Evolutionary conservation across 2,797 vertebrate genomes (phyloP), one percentile per base, ranked within the genome.

Genomic region (Selene dorsalis): DNA sequence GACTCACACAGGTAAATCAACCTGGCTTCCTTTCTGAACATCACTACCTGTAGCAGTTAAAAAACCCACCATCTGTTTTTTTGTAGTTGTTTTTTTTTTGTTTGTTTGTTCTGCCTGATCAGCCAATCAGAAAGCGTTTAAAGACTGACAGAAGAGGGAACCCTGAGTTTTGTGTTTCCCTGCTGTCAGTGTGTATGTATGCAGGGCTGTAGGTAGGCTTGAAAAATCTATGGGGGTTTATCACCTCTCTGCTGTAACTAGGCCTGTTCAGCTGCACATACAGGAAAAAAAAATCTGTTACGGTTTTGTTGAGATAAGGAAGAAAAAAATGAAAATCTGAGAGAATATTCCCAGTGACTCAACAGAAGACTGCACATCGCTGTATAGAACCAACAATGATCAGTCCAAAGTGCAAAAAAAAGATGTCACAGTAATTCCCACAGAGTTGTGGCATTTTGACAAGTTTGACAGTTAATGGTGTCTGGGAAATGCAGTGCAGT

Each of bases 391-490:
- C 22, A 56, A 26, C 43, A 35, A 57, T 20, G 72, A 84, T 88
- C 73, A 80, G 45, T 63, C 0, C 12, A 48, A 67, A 69, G 68
- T 0, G 0, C n/a, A 55, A 66, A 79, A 50, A 74, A 69, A 74
- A 68, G 50, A 76, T 38, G 55, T 58, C 43, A 39, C 52, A 50
- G 56, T 75, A 67, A 80, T 75, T 79, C 38, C 58, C 11, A 13
- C 24, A 50, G 74, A 45, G 39, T 52, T n/a, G 53, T 68, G 77
- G 74, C 83, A 79, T 59, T 55, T 45, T 76, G 81, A 85, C 72
- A 62, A 20, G 60, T 52, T 12, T 77, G 79, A 83, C 79, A 76
- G 72, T 17, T 77, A 72, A 73, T 61, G 2, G 53, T 3, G 9
- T 55, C n/a, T 65, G 22, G 2, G 20, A 58, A 73, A 73, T 6